A percentile compares a stretch with the other conserved stretches of the same genome.
Conservation (phyloP, 2,888 invertebrate species). For the Drosophila mercatorum region DNA sequence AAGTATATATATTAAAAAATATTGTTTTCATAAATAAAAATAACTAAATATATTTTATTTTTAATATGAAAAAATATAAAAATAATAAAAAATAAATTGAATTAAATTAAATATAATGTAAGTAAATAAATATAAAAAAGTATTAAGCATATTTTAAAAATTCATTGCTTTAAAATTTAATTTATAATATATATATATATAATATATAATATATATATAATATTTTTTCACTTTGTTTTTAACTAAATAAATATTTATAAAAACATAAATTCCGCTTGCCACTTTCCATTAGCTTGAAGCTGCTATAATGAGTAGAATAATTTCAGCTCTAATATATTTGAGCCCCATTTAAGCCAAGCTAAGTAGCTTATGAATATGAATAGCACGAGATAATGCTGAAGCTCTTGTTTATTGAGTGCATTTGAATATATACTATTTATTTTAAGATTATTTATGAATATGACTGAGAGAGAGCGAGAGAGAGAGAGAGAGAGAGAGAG, state of each 20-base stretch:
- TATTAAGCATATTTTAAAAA: no score
- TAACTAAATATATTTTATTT: neutral
- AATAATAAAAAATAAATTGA: no score
- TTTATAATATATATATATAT: no score
- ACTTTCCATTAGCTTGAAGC: neutral
- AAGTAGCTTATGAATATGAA: conserved; percentile 8
- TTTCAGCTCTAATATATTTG: neutral
- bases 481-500: no score
- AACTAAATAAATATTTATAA: no score
- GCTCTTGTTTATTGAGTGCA: conserved; percentile 8
- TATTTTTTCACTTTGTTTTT: neutral
- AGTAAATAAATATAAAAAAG: no score
- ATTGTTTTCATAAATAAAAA: no score
- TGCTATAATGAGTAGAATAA: neutral
- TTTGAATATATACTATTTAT: conserved; percentile 13
- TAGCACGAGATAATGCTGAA: neutral
- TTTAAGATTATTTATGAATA: conserved; percentile 4
- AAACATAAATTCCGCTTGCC: no score
- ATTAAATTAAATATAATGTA: no score
- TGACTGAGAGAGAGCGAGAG: neutral
- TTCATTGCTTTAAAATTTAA: neutral
- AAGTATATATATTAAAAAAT: no score
- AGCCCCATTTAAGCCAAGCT: neutral
- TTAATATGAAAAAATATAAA: neutral
- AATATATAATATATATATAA: no score